Evolutionary conservation across 2,888 invertebrate genomes (phyloP), one percentile per base, ranked within the genome.

Genomic region (Anthophora plumipes): DNA sequence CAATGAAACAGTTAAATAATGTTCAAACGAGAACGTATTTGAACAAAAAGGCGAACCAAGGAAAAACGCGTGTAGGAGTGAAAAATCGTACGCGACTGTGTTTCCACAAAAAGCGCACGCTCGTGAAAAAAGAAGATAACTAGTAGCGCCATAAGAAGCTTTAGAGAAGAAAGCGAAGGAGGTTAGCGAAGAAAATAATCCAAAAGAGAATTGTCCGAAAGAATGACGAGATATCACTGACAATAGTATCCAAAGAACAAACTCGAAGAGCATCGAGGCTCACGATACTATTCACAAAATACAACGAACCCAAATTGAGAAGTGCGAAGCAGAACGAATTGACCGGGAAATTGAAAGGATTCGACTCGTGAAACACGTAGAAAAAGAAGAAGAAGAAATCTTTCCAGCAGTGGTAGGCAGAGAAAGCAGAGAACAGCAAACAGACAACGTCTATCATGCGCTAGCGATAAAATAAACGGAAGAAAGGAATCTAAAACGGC

Each of bases 61-160:
- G 11, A 71, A n/a, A 11, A 25, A 5, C 12, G 14, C 22, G n/a
- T 22, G 43, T 12, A 39, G 57, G 4, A n/a, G 8, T 59, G n/a
- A 52, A 7, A 43, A 8, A 59, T 43, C 55, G 6, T 6, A 39
- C 22, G 50, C 60, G 52, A 54, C 59, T 79, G 70, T 70, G 54
- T 43, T 64, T 37, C 22, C 39, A n/a, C 46, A 48, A 48, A 41
- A 66, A 66, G 60, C 48, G 41, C 20, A 31, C 20, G 48, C 6
- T 46, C 20, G 64, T n/a, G 78, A 48, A 55, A 55, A 70, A 70
- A 60, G 48, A 77, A 66, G 64, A 77, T 70, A 77, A 63, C 63
- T 64, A 77, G 64, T 64, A 52, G 25, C 54, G 78, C 48, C 43
- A 43, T 66, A 77, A 79, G 79, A 79, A 77, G 69, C 77, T 79